phyloP scores from a whole-genome alignment of 2,113 vertebrate genomes.

The Brachirus orientalis region DNA sequence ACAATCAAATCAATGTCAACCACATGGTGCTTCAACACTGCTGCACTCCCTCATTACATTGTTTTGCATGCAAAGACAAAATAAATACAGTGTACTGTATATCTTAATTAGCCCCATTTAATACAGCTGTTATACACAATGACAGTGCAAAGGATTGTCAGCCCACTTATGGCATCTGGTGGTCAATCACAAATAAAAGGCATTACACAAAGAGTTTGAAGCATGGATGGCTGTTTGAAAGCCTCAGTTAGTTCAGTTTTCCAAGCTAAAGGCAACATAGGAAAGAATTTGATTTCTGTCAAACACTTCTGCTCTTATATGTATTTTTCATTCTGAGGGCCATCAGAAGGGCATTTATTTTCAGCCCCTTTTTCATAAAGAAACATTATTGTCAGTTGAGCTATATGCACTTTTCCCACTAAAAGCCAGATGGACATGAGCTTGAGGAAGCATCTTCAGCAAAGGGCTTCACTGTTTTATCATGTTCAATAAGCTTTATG shows the following conservation, averaged over 20 bases:
- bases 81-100: constrained; percentile 31
- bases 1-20: constrained; percentile 57
- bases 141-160: constrained; percentile 27
- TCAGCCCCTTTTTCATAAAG: neutral
- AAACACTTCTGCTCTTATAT: neutral
- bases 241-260: constrained; percentile 39
- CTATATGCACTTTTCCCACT: too few relatives aligned
- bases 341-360: neutral
- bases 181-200: neutral
- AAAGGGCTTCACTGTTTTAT: neutral
- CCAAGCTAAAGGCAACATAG: constrained; percentile 13
- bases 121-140: constrained; percentile 8
- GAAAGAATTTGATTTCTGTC: constrained; percentile 26
- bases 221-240: constrained; percentile 48
- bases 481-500: too few relatives aligned
- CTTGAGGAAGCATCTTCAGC: too few relatives aligned
- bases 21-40: constrained; percentile 30
- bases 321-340: neutral
- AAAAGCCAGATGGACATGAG: too few relatives aligned
- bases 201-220: constrained; percentile 20
- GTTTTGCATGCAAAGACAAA: constrained; percentile 37
- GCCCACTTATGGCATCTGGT: constrained; percentile 28
- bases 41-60: constrained; percentile 31
- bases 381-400: too few relatives aligned
- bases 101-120: constrained; percentile 18